These are phyloP conservation scores for Oryzaephilus surinamensis DNA, from an alignment of 1,140 invertebrate genomes.

Conservation along the genomic window DNA sequence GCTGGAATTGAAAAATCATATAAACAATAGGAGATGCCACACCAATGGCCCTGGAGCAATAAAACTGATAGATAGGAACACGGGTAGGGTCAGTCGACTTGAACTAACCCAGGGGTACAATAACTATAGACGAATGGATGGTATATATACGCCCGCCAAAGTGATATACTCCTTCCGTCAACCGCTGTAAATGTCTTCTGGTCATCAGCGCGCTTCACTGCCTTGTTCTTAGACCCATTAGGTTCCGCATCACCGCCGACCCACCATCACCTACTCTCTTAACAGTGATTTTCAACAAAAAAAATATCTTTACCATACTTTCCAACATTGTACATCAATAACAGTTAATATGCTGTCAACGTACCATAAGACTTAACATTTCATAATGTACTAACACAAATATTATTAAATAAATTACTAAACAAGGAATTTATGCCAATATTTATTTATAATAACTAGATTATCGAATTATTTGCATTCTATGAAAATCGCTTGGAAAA, in stretches of 20 bases:
- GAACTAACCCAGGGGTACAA: conserved; percentile 29
- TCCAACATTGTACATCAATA: not conserved
- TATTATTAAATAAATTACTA: too few relatives aligned
- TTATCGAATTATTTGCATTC: too few relatives aligned
- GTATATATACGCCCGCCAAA: conserved; percentile 18
- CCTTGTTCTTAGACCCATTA: conserved; percentile 19
- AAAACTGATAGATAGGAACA: conserved; percentile 29
- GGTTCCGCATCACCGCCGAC: conserved; percentile 26
- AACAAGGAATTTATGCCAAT: too few relatives aligned
- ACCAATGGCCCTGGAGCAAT: conserved; percentile 25
- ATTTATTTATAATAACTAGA: too few relatives aligned
- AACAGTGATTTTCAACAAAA: not conserved
- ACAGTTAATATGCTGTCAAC: too few relatives aligned
- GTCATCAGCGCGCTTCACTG: conserved; percentile 25
- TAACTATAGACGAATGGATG: conserved; percentile 22
- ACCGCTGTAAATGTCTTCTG: conserved; percentile 34
- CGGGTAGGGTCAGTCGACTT: conserved; percentile 25
- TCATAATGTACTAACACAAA: too few relatives aligned
- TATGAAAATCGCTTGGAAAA: too few relatives aligned
- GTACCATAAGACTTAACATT: too few relatives aligned
- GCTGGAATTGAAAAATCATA: conserved; percentile 26
- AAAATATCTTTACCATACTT: not conserved
- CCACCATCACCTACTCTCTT: too few relatives aligned
- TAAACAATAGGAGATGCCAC: conserved; percentile 29
- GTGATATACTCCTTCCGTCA: conserved; percentile 35